phyloP scores from a whole-genome alignment of 2,888 invertebrate species.

The Stenolophus ochropezus region DNA sequence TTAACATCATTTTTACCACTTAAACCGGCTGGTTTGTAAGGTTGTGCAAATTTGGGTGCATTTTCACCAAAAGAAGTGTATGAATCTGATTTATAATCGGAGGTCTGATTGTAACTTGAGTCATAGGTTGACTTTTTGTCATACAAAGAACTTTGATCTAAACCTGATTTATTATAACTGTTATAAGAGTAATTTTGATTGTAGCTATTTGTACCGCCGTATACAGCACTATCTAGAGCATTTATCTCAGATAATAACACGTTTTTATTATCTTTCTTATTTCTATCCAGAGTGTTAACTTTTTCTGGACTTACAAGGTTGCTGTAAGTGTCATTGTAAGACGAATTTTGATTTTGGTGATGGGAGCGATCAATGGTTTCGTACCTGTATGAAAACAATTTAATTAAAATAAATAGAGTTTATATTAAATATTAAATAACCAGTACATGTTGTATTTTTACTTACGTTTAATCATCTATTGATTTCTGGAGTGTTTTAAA shows the following conservation, averaged over 20 bases:
- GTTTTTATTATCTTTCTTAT: conserved; percentile 66
- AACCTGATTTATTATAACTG: conserved; percentile 33
- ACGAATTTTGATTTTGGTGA: conserved; percentile 62
- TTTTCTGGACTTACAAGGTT: conserved; percentile 72
- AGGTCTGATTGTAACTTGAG: conserved; percentile 67
- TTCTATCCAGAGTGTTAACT: conserved; percentile 71
- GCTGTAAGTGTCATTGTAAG: conserved; percentile 69
- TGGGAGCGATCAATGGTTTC: conserved; percentile 55
- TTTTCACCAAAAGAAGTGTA: conserved; percentile 46
- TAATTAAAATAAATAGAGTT: conserved; percentile 16
- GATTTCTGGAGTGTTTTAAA: conserved; percentile 13
- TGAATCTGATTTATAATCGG: conserved; percentile 67
- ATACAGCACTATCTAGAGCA: conserved; percentile 69
- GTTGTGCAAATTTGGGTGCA: conserved; percentile 41
- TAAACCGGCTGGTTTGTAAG: conserved; percentile 19
- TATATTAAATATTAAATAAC: too few species aligned
- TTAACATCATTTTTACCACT: conserved; percentile 37
- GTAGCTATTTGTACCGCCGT: conserved; percentile 68
- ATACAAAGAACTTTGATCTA: conserved; percentile 18
- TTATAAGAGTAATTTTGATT: conserved; percentile 65
- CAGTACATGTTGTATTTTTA: background rate
- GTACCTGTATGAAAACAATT: conserved; percentile 39
- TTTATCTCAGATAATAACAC: conserved; percentile 69
- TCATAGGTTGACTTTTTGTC: conserved; percentile 50
- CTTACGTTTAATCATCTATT: conserved; percentile 12